Percentiles rank a stretch among this genome's conserved stretches.
Conservation (phyloP, 2,888 invertebrate genomes). For the Eupithecia vulgata region DNA sequence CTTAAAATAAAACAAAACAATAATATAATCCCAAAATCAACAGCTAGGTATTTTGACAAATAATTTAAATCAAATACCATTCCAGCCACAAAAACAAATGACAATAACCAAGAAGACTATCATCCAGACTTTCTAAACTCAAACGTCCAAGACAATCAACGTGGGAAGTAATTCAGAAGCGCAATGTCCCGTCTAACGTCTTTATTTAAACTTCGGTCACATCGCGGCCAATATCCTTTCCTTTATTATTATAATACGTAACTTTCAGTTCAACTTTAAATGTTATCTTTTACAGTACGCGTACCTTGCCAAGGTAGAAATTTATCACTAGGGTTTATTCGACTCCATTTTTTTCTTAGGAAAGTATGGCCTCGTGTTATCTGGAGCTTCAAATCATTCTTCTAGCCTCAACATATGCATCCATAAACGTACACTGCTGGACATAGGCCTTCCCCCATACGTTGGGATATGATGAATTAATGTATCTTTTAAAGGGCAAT, state of each 20-base stretch:
- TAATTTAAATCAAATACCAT: background rate
- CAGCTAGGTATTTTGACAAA: no score
- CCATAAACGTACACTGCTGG: no score
- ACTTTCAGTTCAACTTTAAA: constrained; percentile 46
- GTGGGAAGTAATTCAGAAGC: constrained; percentile 31
- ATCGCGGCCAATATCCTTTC: constrained; percentile 73
- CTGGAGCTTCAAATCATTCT: no score
- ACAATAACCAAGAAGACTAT: constrained; percentile 22
- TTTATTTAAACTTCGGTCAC: constrained; percentile 73
- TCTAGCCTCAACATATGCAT: no score
- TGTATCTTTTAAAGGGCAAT: no score
- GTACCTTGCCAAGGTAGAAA: background rate
- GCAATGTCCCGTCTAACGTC: constrained; percentile 56
- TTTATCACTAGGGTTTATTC: background rate
- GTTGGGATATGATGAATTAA: no score
- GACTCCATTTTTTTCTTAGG: background rate
- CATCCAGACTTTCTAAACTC: constrained; percentile 26
- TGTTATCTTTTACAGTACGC: constrained; percentile 45
- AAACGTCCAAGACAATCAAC: constrained; percentile 39
- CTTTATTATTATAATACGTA: constrained; percentile 50
- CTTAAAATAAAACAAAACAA: no score
- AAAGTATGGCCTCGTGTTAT: no score
- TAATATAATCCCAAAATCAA: no score
- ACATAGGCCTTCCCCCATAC: no score
- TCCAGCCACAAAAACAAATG: constrained; percentile 3